Evolutionary conservation across 2,888 invertebrate species (phyloP).

Genomic region (Hydrotaea cyrtoneurina): DNA sequence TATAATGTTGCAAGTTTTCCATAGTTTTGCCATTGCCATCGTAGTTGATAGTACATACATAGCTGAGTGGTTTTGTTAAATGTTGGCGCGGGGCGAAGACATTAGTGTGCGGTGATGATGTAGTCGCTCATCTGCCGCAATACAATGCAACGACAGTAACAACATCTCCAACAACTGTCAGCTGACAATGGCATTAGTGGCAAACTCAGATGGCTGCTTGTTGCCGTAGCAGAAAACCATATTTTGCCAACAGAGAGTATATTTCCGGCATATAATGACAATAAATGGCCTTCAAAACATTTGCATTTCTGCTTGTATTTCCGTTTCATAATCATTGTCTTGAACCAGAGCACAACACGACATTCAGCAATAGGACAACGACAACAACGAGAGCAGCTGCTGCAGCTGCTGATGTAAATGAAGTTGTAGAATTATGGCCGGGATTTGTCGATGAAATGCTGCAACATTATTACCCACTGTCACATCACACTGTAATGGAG

Average conservation of each 20-base stretch:
- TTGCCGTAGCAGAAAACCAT: conserved; percentile 1
- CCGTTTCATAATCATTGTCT: conserved; percentile 40
- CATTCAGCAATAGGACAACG: conserved; percentile 7
- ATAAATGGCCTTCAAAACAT: conserved; percentile 43
- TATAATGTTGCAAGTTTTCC: conserved; percentile 34
- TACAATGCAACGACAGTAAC: conserved; percentile 29
- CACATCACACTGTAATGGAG: no score
- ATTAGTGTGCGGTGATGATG: conserved; percentile 1
- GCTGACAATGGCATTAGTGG: conserved; percentile 49
- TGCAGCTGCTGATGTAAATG: conserved; percentile 10
- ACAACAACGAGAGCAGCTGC: not conserved
- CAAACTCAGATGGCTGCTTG: conserved; percentile 23
- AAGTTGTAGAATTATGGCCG: not conserved
- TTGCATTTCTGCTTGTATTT: conserved; percentile 42
- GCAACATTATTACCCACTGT: not conserved
- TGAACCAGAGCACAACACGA: conserved; percentile 3
- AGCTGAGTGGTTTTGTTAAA: conserved; percentile 53
- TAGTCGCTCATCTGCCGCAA: not conserved
- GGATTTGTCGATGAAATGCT: conserved; percentile 2
- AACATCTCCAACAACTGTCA: conserved; percentile 36
- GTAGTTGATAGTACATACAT: no score
- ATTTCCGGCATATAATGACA: conserved; percentile 58
- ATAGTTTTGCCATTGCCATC: conserved; percentile 9
- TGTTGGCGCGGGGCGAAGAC: not conserved
- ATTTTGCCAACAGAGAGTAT: conserved; percentile 27